phyloP scores from a whole-genome alignment of 2,888 invertebrate species.

The Lycocerus yunnanus region DNA sequence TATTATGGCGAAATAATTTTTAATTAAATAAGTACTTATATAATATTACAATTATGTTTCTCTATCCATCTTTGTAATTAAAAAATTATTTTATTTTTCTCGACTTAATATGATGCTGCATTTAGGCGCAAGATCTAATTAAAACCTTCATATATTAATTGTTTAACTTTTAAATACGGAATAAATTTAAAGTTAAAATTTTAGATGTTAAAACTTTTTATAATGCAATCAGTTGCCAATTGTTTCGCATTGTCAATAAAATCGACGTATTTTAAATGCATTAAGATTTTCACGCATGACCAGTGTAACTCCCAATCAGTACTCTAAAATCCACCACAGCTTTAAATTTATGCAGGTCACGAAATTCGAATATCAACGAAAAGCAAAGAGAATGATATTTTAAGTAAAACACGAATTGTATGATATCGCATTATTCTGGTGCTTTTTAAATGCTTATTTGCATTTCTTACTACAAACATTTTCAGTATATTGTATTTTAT shows the following conservation, averaged over 20 bases:
- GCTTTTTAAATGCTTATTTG: conserved; percentile 25
- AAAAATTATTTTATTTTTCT: not conserved
- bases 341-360: conserved; percentile 30
- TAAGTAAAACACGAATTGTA: conserved; percentile 21
- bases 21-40: not conserved
- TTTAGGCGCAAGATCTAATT: not conserved
- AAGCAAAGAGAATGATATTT: conserved; percentile 25
- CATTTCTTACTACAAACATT: conserved; percentile 21
- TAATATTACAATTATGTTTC: too few species aligned
- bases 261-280: conserved; percentile 23
- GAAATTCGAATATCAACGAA: conserved; percentile 26
- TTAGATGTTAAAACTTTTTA: not conserved
- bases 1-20: not conserved
- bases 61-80: not conserved
- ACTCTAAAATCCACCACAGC: conserved; percentile 22
- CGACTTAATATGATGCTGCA: too few species aligned
- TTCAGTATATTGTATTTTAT: not conserved
- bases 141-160: not conserved
- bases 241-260: not conserved
- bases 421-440: conserved; percentile 22
- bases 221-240: not conserved
- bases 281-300: conserved; percentile 24
- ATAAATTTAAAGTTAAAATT: not conserved
- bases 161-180: not conserved
- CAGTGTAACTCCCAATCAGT: conserved; percentile 22